Evolutionary conservation across 2,113 vertebrate species (phyloP), one percentile per base, ranked within the genome.

Genomic region (Amphiprion percula): DNA sequence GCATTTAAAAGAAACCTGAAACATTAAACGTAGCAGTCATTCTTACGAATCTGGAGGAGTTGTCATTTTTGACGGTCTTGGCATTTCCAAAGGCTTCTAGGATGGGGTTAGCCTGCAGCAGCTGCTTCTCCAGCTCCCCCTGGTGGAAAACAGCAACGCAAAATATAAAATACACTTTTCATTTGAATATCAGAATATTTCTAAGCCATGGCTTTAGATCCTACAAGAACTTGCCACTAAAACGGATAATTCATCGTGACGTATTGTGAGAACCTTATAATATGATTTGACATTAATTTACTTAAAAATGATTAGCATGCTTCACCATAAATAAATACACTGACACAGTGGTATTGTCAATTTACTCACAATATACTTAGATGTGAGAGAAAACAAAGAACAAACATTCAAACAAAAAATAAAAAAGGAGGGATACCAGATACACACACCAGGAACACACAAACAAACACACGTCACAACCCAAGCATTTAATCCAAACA

Each of bases 41-140:
- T 63, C 98, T 98, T 95, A 99, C 98, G 0, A 99, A 99, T 94
- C 98, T 92, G 5, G 98, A 99, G 0, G 98, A 99, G 94, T 99
- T 99, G 95, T 99, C 98, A 0, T 99, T 99, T 95, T 99, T 99
- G 86, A 99, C 98, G 0, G 98, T 99, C 91, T 99, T 99, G 88
- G 96, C 98, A 3, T 99, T 99, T 88, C 97, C 98, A 61, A 99
- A 99, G 81, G 98, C 98, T 91, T 99, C 98, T 11, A 99, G 96
- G 82, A 99, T 99, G 10, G 98, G 98, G 79, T 99, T 99, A 54
- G 98, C 98, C 94, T 99, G 98, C 46, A 99, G 95, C 86, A 99
- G 96, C 90, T 99, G 98, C 85, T 98, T 99, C 93, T 99, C 98
- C 93, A 99, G 94, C 96, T 99, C 98, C 15, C 98, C 98, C 98